These are phyloP conservation scores for Platycheirus albimanus DNA, from an alignment of 2,888 invertebrate species.

Conservation along the genomic window DNA sequence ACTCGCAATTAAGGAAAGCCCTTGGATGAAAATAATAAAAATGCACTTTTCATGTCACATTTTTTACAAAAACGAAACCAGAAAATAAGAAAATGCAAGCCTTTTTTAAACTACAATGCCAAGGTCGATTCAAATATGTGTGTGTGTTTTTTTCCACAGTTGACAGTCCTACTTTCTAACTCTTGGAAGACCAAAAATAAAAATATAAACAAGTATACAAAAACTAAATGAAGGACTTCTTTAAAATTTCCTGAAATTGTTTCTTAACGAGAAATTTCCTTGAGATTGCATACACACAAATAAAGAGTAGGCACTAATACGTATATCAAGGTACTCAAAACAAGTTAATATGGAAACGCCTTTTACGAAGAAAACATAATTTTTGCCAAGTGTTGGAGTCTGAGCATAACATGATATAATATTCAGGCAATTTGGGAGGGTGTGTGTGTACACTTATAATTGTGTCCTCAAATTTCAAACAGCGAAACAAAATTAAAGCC, in stretches of 20 bases:
- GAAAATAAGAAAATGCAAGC: background rate
- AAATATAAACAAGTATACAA: no score
- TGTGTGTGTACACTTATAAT: slow-evolving; percentile 14
- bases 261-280: slow-evolving; percentile 28
- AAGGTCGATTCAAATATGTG: slow-evolving; percentile 51
- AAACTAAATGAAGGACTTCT: slow-evolving; percentile 45
- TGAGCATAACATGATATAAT: slow-evolving; percentile 4
- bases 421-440: slow-evolving; percentile 1
- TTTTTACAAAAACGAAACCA: slow-evolving; percentile 1
- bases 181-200: background rate
- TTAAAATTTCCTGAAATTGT: slow-evolving; percentile 29
- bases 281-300: slow-evolving; percentile 6
- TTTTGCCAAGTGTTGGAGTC: slow-evolving; percentile 16
- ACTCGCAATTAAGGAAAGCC: slow-evolving; percentile 34
- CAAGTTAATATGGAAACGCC: slow-evolving; percentile 15
- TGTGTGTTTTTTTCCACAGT: background rate
- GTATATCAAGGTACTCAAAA: background rate
- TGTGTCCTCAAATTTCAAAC: slow-evolving; percentile 37
- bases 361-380: slow-evolving; percentile 9
- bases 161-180: background rate
- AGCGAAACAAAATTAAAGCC: slow-evolving; percentile 30
- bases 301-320: background rate
- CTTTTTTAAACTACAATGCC: slow-evolving; percentile 46
- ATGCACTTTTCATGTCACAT: slow-evolving; percentile 6
- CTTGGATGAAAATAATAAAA: slow-evolving; percentile 26